Evolutionary conservation across 1,140 invertebrate genomes (phyloP).

Genomic region (Habropoda laboriosa): DNA sequence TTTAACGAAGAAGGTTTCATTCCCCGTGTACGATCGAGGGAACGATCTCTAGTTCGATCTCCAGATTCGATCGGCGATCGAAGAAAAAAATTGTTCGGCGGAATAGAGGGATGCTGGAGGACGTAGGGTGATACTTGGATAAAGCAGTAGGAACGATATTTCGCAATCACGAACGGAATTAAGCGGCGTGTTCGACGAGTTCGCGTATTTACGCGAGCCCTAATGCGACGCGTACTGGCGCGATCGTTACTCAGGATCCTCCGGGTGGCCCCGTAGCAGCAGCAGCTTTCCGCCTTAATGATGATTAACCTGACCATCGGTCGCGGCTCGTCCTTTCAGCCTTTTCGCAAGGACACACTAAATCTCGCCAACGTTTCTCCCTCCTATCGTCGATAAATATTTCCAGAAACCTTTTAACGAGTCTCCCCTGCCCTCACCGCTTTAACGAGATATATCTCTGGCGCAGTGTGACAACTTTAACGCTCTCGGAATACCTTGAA

Average conservation of each 20-base stretch:
- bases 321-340: conserved; percentile 41
- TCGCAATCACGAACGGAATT: conserved; percentile 50
- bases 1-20: no score
- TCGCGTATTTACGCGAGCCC: conserved; percentile 54
- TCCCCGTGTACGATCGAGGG: no score
- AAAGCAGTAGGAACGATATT: conserved; percentile 35
- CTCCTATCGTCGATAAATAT: conserved; percentile 36
- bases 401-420: conserved; percentile 32
- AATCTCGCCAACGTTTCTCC: conserved; percentile 25
- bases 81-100: no score
- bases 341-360: conserved; percentile 53
- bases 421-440: no score
- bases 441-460: background rate
- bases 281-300: conserved; percentile 63
- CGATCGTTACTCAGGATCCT: conserved; percentile 67
- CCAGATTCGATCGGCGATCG: no score
- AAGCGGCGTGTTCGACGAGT: conserved; percentile 52
- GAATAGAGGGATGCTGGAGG: background rate
- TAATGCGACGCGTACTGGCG: conserved; percentile 53
- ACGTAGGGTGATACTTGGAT: background rate
- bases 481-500: background rate
- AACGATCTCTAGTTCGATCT: no score
- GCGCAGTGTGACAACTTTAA: background rate
- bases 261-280: conserved; percentile 43
- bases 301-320: conserved; percentile 67